Percentiles rank a stretch among this genome's conserved stretches.
These are phyloP conservation scores for Eucidaris tribuloides DNA, from an alignment of 35 echinoderm and acorn worm genomes.

Conservation along the genomic window DNA sequence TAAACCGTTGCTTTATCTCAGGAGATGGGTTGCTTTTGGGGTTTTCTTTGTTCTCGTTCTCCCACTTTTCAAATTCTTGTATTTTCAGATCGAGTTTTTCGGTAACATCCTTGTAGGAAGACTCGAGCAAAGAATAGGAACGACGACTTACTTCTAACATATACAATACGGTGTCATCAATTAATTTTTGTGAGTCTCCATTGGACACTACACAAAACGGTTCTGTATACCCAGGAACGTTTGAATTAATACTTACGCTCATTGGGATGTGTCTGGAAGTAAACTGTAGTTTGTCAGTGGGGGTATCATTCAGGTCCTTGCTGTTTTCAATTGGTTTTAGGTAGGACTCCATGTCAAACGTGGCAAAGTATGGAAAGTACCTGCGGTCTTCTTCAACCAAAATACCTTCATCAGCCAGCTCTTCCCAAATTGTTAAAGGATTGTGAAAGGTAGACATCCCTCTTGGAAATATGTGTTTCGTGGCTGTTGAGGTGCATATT, in stretches of 20 bases:
- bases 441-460: constrained; percentile 11
- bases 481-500: not conserved
- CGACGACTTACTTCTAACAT: not conserved
- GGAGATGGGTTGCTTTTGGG: too few species aligned
- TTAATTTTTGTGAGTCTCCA: not conserved
- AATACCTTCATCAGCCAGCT: constrained; percentile 23
- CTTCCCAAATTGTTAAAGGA: not conserved
- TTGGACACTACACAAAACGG: not conserved
- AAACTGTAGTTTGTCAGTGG: not conserved
- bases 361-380: constrained; percentile 32
- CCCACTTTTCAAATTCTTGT: not conserved
- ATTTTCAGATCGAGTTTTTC: not conserved
- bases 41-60: not conserved
- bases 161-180: not conserved
- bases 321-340: not conserved
- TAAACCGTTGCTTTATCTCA: not conserved
- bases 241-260: not conserved
- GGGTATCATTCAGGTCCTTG: not conserved
- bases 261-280: not conserved
- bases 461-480: constrained; percentile 25
- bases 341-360: not conserved
- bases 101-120: not conserved
- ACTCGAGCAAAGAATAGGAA: not conserved
- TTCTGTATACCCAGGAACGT: not conserved
- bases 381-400: not conserved